Evolutionary conservation across 2,797 vertebrate genomes (phyloP), one percentile per base, ranked within the genome.

Genomic region (Enteromius treurensis): DNA sequence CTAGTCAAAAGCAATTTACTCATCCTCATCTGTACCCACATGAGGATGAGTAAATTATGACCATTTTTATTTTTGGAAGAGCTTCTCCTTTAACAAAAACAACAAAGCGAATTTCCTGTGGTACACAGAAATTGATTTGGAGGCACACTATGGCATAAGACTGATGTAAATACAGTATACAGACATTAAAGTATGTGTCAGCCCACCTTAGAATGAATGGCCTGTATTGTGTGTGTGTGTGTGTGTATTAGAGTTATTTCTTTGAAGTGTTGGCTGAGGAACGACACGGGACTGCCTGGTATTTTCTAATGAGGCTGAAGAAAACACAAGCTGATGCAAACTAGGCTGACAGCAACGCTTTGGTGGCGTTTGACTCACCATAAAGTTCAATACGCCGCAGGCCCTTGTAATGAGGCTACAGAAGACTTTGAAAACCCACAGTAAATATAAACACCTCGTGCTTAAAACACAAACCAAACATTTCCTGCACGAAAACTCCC

Each of bases 321-420:
- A 87, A 69, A 80, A 88, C 62, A 58, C 84, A 78, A 15, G 37
- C 68, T 82, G 85, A 88, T 86, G 71, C 85, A 87, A 88, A 85
- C 77, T 74, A 55, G 47, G 77, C 80, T 86, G 88, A 92, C 88
- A 88, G 89, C 86, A 87, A 89, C 88, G 86, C 89, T 90, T 87
- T 90, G 79, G 87, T 88, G 84, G 88, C 37, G 85, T 88, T 92
- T 92, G 92, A 92, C 91, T 93, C 89, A 89, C 90, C 91, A 92
- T 93, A 92, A 92, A 94, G 92, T 94, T 93, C 90, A 94, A 90
- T 87, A 17, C 87, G 91, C 91, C 90, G 86, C 86, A 89, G 90
- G 91, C 89, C 84, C 86, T 90, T 88, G 90, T 93, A 92, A 90
- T 86, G 80, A 87, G 89, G 88, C 90, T 91, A 92, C 74, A 83